Evolutionary conservation across 1,140 invertebrate species (phyloP).

Genomic region (Phenacoccus solenopsis): DNA sequence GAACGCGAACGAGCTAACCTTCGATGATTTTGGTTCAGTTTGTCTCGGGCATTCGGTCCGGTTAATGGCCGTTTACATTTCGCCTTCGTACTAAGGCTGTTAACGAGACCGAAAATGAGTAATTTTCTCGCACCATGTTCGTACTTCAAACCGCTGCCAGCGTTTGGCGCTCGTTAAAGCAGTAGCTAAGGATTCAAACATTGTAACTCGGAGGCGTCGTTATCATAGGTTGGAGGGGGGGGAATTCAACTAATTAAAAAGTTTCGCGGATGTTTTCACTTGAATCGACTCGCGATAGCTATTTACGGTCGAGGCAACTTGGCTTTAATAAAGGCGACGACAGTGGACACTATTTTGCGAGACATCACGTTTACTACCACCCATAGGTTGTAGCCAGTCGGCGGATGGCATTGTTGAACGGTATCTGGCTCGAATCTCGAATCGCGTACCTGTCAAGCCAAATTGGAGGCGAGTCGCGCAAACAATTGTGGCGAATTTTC

Average conservation of each 20-base stretch:
- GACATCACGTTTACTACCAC: neutral
- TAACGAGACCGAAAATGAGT: no score
- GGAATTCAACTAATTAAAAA: no score
- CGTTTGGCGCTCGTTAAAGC: no score
- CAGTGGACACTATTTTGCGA: neutral
- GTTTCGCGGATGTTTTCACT: no score
- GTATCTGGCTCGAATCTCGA: neutral
- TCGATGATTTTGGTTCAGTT: neutral
- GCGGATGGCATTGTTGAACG: neutral
- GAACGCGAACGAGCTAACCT: neutral
- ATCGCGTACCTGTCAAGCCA: neutral
- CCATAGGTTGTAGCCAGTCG: neutral
- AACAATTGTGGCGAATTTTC: neutral
- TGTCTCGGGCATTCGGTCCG: neutral
- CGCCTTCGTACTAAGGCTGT: no score
- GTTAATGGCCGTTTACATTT: neutral
- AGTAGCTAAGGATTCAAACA: no score
- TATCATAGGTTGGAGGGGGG: no score
- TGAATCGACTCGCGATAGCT: no score
- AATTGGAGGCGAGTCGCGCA: neutral
- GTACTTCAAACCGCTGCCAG: no score
- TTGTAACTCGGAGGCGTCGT: no score
- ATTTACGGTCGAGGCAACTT: no score
- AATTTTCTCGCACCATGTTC: no score
- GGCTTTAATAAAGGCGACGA: neutral